Evolutionary conservation across 2,888 invertebrate genomes (phyloP), one percentile per base, ranked within the genome.

Genomic region (Ectobius pallidus): DNA sequence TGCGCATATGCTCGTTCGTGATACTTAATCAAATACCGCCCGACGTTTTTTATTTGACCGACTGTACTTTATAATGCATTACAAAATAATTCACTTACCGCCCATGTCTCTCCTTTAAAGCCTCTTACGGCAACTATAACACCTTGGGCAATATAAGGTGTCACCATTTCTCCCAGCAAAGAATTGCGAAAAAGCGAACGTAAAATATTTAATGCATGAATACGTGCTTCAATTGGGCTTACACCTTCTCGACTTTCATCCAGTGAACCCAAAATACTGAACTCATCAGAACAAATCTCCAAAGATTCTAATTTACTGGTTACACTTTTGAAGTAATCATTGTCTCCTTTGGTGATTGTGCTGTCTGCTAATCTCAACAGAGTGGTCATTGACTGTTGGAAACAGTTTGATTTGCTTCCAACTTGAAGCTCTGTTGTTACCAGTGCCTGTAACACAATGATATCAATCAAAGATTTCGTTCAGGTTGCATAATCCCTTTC

Each of bases 121-220:
- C 94, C 93, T 16, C 83, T 82, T 30, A 97, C 86, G 2, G 96
- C 92, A 3, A 89, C 87, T 77, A 88, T 85, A 0, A 96, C 85
- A 20, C 91, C 94, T 49, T 86, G 86, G 0, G 88, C 89, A 11
- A 94, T 87, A 82, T 89, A 92, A 3, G 88, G 86, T 55, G 87
- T 86, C 0, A 93, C 89, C 73, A 87, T 83, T 75, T 94, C 93
- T 16, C 91, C 90, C 49, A 98, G 85, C 76, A 90, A 87, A 2
- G 93, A 87, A 82, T 93, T 91, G 42, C 93, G 88, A 80, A 90
- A 93, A 49, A 98, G 82, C 0, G 93, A 91, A 76, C 96, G 86
- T 77, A 97, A 84, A 70, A 96, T 92, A 82, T 98, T 97, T 78
- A 95, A 82, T n/a, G 93, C 89, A 83, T 97, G 97, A 39, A 91